Base-by-base conservation (phyloP, 1,140 invertebrate genomes). In the Drosophila hydei region DNA sequence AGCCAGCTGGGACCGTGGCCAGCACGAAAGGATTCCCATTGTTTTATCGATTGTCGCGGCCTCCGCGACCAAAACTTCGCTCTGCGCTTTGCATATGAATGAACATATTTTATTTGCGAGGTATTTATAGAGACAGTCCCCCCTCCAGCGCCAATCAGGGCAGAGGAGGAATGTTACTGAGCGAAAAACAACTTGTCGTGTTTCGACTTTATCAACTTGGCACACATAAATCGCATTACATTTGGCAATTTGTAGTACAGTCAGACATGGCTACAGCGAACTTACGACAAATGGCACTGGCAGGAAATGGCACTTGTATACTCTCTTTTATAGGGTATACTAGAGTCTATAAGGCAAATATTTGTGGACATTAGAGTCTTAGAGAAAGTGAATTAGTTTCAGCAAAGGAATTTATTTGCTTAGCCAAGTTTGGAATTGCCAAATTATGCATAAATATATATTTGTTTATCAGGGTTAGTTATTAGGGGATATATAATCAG, bases 1-100 rank as follows among this genome's bases (percentile, higher is more conserved):
- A 19, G 40, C 36, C 14, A 30, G 43, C 56, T 59, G 36, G 48
- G 5, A 40, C 56, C 33, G 30, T 51, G 51, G 47, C 40, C 36
- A 60, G 64, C 71, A 67, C 79, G 81, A 83, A 88, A 87, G 77
- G 65, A 88, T 85, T 75, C 77, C 72, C 45, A 40, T 87, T 87
- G 81, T 87, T 87, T 87, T 87, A 87, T 87, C 81, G 81, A 87
- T 87, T 87, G 81, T 87, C 83, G 83, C 75, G 48, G 33, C 56
- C 45, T 48, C 23, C 36, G 48, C 30, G 9, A 11, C 30, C 30
- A 33, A 33, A 75, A 74, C 75, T 78, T 75, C 60, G 75, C 30
- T 33, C 30, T 64, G 72, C 77, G 65, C 40, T 70, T 19, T 65
- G 25, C 48, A 51, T 51, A 51, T 51, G 48, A 27, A 60, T 75